Evolutionary conservation across 2,888 invertebrate species (phyloP).

Genomic region (Phasia obesa): DNA sequence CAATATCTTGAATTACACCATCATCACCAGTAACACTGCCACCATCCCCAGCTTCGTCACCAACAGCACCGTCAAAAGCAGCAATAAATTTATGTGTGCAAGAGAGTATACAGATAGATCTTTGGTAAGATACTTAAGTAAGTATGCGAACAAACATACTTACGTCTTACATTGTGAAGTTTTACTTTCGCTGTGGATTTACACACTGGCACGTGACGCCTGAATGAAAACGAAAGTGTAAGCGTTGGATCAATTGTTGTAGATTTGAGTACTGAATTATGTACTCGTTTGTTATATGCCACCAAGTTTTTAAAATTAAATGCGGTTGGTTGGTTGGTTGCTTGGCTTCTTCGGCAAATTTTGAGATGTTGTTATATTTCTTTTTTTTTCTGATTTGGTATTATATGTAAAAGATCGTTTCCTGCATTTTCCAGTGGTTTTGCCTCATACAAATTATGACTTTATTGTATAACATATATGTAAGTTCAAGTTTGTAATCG

Average conservation of each 20-base stretch:
- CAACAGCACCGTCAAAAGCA: slow-evolving; percentile 20
- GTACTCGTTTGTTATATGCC: slow-evolving; percentile 21
- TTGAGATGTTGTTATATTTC: slow-evolving; percentile 34
- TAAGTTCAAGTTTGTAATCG: slow-evolving; percentile 34
- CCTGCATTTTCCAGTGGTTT: slow-evolving; percentile 69
- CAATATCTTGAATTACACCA: slow-evolving; percentile 67
- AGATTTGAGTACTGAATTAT: not conserved
- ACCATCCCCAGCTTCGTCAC: not conserved
- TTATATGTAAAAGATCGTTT: slow-evolving; percentile 63
- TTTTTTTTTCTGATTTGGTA: not conserved
- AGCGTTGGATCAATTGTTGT: slow-evolving; percentile 31
- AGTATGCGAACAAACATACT: slow-evolving; percentile 36
- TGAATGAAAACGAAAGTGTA: slow-evolving; percentile 80
- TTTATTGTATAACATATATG: slow-evolving; percentile 60
- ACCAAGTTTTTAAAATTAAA: slow-evolving; percentile 26
- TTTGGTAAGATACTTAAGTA: slow-evolving; percentile 7
- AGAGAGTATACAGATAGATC: slow-evolving; percentile 32
- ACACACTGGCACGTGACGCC: slow-evolving; percentile 73
- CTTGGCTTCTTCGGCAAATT: slow-evolving; percentile 43
- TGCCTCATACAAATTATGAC: slow-evolving; percentile 8
- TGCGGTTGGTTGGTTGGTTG: slow-evolving; percentile 31
- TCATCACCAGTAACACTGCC: slow-evolving; percentile 36
- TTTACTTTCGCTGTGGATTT: slow-evolving; percentile 70
- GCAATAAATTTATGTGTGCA: slow-evolving; percentile 10
- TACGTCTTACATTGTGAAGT: slow-evolving; percentile 63